Evolutionary conservation across 1,140 invertebrate species (phyloP).

Genomic region (Leptopilina clavipes): DNA sequence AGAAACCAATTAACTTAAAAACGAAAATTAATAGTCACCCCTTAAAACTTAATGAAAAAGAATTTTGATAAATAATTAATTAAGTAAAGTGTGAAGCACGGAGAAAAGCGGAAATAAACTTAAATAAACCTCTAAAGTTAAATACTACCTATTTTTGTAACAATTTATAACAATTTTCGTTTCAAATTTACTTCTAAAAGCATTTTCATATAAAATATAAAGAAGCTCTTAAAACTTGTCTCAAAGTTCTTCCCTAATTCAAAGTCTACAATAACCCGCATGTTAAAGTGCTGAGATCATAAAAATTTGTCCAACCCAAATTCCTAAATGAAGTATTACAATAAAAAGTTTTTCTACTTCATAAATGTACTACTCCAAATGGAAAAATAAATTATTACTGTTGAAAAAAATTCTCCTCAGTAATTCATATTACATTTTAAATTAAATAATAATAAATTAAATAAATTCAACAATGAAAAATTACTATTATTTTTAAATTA

Average conservation of each 20-base stretch:
- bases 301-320: slow-evolving; percentile 4
- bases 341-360: neutral
- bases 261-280: neutral
- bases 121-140: neutral
- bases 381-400: too few species aligned
- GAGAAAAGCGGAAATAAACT: neutral
- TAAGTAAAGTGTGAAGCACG: neutral
- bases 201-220: slow-evolving; percentile 4
- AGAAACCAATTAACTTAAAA: too few species aligned
- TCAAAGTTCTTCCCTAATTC: slow-evolving; percentile 14
- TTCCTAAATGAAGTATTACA: neutral
- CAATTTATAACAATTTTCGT: neutral
- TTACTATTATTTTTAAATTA: too few species aligned
- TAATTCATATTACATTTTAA: too few species aligned
- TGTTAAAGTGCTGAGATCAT: slow-evolving; percentile 21
- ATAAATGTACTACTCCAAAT: neutral
- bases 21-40: neutral
- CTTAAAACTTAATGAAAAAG: too few species aligned
- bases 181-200: neutral
- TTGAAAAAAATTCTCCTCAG: too few species aligned
- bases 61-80: neutral
- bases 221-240: neutral
- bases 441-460: too few species aligned
- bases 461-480: too few species aligned
- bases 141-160: neutral